Evolutionary conservation across 1,140 invertebrate species (phyloP), one percentile per base, ranked within the genome.

Genomic region (Apis laboriosa): DNA sequence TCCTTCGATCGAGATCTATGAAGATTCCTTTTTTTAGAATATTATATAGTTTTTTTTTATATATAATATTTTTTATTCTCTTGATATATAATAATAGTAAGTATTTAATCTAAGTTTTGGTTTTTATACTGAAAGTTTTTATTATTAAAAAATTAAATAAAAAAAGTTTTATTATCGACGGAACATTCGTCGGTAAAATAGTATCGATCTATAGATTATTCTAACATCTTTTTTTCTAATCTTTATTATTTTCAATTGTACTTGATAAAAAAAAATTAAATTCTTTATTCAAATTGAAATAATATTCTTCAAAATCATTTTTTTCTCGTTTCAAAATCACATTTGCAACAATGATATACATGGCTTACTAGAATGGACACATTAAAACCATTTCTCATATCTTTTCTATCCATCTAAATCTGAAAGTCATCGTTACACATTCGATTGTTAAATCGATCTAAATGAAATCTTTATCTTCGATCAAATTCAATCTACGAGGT

Each of bases 141-240:
- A 15, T 28, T 68, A 55, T 1, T 8, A 13, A 3, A 11, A 58
- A 61, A 34, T 0, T 9, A 43, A n/a, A 53, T 55, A 24, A 7
- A 13, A 74, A 28, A 9, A 34, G 60, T 9, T n/a, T 49, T n/a
- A 28, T 86, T 86, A 86, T 58, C 86, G 84, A 67, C 76, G 49
- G 80, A 74, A 60, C 15, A 17, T n/a, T 24, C 3, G 73, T 76
- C 64, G 80, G 73, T 82, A 82, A 82, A 60, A 61, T 28, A 82
- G 80, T 9, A 17, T 12, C 2, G 53, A 76, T 58, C 64, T 17
- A 56, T 66, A 12, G 60, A 80, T 74, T 61, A 7, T 24, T 28
- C 15, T 7, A 34, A 58, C 55, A n/a, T 5, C n/a, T n/a, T 34
- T 63, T 53, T 21, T 9, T 34, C 9, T 21, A n/a, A 68, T 9